Percentiles rank a stretch among this genome's conserved stretches.
phyloP scores from a whole-genome alignment of 2,888 invertebrate species.

The Lissonota sp. region DNA sequence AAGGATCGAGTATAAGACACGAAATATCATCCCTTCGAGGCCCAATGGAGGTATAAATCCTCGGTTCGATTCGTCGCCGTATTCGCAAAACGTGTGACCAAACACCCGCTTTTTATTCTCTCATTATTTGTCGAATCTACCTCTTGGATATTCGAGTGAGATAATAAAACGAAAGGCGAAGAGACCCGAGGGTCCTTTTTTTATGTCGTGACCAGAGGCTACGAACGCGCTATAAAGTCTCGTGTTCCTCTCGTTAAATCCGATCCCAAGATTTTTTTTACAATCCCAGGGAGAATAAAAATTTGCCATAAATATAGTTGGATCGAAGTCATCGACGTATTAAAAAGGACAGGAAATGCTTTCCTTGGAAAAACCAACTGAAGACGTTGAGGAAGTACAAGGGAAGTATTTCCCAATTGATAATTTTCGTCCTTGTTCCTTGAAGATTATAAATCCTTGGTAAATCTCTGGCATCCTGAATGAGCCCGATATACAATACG shows the following conservation, averaged over 20 bases:
- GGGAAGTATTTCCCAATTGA: slow-evolving; percentile 54
- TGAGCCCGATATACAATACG: not conserved
- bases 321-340: not conserved
- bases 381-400: slow-evolving; percentile 51
- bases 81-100: slow-evolving; percentile 21
- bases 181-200: slow-evolving; percentile 19
- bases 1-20: slow-evolving; percentile 21
- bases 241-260: slow-evolving; percentile 28
- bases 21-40: slow-evolving; percentile 47
- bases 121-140: not conserved
- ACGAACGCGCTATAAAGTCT: slow-evolving; percentile 23
- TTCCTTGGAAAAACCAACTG: slow-evolving; percentile 54
- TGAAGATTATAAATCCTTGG: slow-evolving; percentile 3
- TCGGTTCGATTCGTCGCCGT: slow-evolving; percentile 46
- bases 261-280: slow-evolving; percentile 35
- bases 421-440: not conserved
- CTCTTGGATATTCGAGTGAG: slow-evolving; percentile 4
- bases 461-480: slow-evolving; percentile 7
- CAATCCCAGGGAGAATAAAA: too few relatives aligned
- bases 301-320: too few relatives aligned
- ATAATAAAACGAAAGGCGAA: slow-evolving; percentile 19
- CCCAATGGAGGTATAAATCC: slow-evolving; percentile 63
- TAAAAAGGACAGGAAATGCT: slow-evolving; percentile 44
- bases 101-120: slow-evolving; percentile 7
- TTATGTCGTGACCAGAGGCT: slow-evolving; percentile 19